These are phyloP conservation scores for Babylonia areolata DNA, from an alignment of 1,140 invertebrate species.

Conservation along the genomic window DNA sequence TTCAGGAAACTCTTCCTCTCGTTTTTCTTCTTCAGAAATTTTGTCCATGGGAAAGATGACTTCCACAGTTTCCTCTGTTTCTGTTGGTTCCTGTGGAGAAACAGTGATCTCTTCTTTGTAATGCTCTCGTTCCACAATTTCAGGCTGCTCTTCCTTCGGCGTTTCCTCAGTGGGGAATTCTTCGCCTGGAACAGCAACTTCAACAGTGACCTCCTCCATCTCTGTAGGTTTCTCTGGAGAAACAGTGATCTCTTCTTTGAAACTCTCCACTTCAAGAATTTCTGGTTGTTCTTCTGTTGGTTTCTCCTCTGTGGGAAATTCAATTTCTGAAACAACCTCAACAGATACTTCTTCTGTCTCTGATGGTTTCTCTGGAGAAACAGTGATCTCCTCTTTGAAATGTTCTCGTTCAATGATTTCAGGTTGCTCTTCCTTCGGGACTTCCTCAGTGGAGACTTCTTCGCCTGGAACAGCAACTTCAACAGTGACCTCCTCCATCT, in stretches of 20 bases:
- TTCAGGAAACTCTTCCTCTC: too few species aligned
- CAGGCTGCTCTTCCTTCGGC: not conserved
- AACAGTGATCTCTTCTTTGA: slow-evolving; percentile 11
- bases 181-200: not conserved
- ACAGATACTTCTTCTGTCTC: not conserved
- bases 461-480: not conserved
- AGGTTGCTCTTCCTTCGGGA: not conserved
- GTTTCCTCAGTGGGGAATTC: not conserved
- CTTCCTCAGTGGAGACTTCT: too few species aligned
- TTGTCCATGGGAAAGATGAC: not conserved
- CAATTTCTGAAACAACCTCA: too few species aligned
- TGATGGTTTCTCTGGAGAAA: not conserved
- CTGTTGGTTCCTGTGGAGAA: not conserved
- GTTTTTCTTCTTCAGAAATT: slow-evolving; percentile 2
- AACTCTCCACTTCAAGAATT: not conserved
- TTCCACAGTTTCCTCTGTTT: not conserved
- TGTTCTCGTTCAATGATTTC: not conserved
- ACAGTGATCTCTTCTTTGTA: slow-evolving; percentile 7
- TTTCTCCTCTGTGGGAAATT: not conserved
- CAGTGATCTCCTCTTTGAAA: not conserved
- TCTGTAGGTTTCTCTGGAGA: slow-evolving; percentile 2
- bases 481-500: not conserved
- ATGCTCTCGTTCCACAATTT: not conserved
- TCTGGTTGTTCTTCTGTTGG: not conserved
- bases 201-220: not conserved